A percentile compares a stretch with the other conserved stretches of the same genome.
Evolutionary conservation across 2,113 vertebrate genomes (phyloP).

Genomic region (Tragelaphus strepsiceros): DNA sequence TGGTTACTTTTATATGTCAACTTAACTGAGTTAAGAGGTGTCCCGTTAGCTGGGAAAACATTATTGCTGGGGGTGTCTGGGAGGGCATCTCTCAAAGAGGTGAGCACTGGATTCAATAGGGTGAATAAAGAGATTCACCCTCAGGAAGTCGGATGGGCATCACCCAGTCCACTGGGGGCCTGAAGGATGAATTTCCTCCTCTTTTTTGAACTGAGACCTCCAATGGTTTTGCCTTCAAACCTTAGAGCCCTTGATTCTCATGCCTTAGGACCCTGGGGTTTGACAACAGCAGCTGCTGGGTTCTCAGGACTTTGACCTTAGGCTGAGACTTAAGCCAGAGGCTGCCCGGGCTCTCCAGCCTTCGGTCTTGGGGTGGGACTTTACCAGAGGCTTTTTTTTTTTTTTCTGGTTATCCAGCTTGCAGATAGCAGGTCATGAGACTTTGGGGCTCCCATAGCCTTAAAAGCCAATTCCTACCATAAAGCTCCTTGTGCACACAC

Average conservation of each 20-base stretch:
- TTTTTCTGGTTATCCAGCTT: background rate
- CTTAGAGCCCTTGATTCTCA: background rate
- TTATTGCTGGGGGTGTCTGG: background rate
- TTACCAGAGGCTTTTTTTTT: background rate
- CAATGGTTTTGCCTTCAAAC: accelerated
- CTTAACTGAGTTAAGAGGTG: background rate
- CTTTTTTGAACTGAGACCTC: background rate
- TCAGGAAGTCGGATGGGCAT: background rate
- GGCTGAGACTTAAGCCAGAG: background rate
- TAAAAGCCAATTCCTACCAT: background rate
- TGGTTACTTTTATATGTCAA: background rate
- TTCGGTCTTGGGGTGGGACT: background rate
- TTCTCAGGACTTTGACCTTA: background rate
- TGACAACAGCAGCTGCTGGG: background rate
- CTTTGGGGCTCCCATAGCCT: background rate
- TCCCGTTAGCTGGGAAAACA: background rate
- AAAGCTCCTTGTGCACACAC: background rate
- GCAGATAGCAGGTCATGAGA: background rate
- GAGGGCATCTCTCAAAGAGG: background rate
- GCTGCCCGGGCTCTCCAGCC: background rate
- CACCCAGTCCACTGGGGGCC: background rate
- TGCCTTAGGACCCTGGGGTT: background rate
- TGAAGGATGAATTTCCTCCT: background rate
- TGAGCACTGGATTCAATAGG: background rate
- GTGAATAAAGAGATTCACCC: background rate